Base-by-base conservation (phyloP, 2,113 vertebrate species). In the Halichoerus grypus region DNA sequence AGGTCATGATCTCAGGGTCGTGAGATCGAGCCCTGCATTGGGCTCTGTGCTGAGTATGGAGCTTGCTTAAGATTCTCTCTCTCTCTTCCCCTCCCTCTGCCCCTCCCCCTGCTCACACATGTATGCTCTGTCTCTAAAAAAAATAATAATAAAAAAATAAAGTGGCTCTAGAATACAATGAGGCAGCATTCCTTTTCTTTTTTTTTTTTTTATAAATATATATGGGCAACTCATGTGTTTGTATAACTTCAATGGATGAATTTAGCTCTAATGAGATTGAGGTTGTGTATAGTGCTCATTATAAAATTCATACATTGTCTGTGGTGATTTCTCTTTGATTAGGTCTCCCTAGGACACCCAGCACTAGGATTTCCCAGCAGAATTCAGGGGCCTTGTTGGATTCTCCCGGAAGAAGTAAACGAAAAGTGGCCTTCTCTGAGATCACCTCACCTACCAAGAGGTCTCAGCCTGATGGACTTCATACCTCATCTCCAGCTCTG, bases 321-420 rank as follows among this genome's bases (percentile, higher is more conserved):
- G 1, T 93, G 81, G 51, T 91, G 22, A 77, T 96, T 90, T 98
- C 87, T 94, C 84, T 96, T 91, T 33, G 22, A 53, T 67, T 96
- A 99, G 99, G 98, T 98, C 98, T 98, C 15, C 96, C 94, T 12
- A 98, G 98, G 92, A 97, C 95, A 55, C 72, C 95, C 87, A 65
- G 5, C 97, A 95, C 9, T 98, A 99, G 76, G 80, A 98, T 98
- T 98, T 98, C 88, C 99, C 36, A 84, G 49, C 95, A 96, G 67
- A 82, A 36, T 92, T 94, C 65, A 0, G 12, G 31, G 39, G 49
- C 57, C 22, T 76, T 97, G 2, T 0, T 91, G 46, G 74, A 96
- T 69, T 85, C 91, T 1, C 88, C 96, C 42, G 36, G 98, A 59
- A 90, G 84, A 80, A 88, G 88, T 1, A 99, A 99, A 83, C 96